Conservation (phyloP, 1,140 invertebrate species). For the Drosophila athabasca region DNA sequence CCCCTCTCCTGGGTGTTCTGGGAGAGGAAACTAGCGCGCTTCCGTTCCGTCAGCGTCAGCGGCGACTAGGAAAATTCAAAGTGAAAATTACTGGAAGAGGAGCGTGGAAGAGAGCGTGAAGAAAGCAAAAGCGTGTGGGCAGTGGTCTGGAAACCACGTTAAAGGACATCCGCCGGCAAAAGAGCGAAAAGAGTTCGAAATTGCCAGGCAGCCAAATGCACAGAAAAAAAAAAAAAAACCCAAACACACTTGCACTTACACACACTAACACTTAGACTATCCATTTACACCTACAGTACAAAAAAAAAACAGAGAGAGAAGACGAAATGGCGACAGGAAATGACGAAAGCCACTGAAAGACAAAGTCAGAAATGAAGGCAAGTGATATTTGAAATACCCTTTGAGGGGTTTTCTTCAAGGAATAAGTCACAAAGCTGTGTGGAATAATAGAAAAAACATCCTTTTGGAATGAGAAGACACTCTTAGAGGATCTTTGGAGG, state of each 20-base stretch:
- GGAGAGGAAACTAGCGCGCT: constrained; percentile 60
- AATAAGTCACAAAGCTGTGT: too few species aligned
- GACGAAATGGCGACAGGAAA: constrained; percentile 73
- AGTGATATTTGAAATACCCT: constrained; percentile 11
- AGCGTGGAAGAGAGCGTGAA: constrained; percentile 48
- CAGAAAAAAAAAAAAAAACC: constrained; percentile 8
- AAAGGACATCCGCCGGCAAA: constrained; percentile 76
- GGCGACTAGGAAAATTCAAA: constrained; percentile 73
- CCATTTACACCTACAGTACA: constrained; percentile 5
- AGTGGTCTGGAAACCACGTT: constrained; percentile 73
- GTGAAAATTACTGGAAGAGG: constrained; percentile 69
- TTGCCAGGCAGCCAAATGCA: constrained; percentile 32
- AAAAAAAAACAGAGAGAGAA: constrained; percentile 51
- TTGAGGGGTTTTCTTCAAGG: too few species aligned
- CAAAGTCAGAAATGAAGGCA: background rate
- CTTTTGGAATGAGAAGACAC: too few species aligned
- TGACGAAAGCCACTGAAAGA: constrained; percentile 67
- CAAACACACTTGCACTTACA: too few species aligned
- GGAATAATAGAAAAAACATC: too few species aligned
- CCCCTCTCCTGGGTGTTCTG: background rate
- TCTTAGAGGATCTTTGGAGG: too few species aligned
- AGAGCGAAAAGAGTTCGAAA: constrained; percentile 70
- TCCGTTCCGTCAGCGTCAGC: constrained; percentile 43
- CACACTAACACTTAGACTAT: too few species aligned
- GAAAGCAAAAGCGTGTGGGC: constrained; percentile 67